phyloP scores from a whole-genome alignment of 2,113 vertebrate genomes.

The Ia io region DNA sequence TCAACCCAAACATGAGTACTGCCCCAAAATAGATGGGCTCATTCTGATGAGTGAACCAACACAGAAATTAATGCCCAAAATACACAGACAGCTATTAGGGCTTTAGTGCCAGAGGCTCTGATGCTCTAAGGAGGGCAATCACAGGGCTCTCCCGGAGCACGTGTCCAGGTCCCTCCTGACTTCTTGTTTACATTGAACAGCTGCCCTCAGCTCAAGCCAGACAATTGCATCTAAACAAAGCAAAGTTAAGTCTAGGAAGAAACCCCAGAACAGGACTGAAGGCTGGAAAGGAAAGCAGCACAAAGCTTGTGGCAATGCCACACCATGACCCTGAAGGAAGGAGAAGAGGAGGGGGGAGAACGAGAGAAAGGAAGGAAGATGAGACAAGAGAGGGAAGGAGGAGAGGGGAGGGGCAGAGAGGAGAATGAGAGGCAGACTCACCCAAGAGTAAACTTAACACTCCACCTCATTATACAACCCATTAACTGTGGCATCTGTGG shows the following conservation, averaged over 20 bases:
- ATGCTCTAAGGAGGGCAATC: neutral
- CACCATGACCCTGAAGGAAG: neutral
- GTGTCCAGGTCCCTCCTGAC: neutral
- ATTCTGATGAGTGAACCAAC: neutral
- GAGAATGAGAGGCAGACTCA: neutral
- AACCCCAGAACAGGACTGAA: neutral
- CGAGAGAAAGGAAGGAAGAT: fast-evolving
- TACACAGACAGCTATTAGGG: neutral
- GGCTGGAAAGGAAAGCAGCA: neutral
- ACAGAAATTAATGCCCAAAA: neutral
- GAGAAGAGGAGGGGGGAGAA: neutral
- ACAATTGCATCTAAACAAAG: neutral
- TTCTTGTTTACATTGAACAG: neutral
- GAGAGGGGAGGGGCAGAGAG: too few relatives aligned
- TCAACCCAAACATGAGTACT: neutral
- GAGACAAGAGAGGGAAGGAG: fast-evolving
- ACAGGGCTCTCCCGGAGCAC: neutral
- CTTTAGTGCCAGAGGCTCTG: neutral
- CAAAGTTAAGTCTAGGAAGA: neutral
- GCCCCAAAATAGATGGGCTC: neutral
- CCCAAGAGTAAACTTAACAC: neutral
- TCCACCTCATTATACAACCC: neutral
- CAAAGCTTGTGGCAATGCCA: neutral
- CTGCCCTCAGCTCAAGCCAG: neutral
- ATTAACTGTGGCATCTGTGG: neutral